A percentile compares a stretch with the other conserved stretches of the same genome.
Conservation (phyloP, 2,113 vertebrate genomes). For the Artemisiospiza belli region DNA sequence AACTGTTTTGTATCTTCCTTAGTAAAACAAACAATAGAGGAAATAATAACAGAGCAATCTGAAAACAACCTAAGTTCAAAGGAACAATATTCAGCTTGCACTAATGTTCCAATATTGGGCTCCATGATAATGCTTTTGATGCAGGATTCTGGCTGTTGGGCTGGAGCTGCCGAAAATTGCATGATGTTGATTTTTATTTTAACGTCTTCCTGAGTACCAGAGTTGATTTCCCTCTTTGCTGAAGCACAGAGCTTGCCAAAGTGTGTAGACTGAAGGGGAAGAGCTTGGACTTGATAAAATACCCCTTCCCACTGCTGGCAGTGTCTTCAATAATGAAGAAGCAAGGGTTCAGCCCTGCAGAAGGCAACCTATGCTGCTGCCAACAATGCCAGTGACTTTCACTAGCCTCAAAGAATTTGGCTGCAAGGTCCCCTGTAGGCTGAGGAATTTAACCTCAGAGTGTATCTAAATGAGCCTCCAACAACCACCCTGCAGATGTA, state of each 20-base stretch:
- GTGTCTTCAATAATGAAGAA: background rate
- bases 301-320: background rate
- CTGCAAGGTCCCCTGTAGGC: background rate
- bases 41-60: background rate
- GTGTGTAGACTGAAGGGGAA: background rate
- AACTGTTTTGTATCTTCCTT: background rate
- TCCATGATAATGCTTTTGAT: background rate
- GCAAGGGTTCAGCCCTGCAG: background rate
- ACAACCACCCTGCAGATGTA: accelerated
- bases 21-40: background rate
- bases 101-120: background rate
- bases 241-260: background rate
- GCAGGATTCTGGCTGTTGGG: background rate
- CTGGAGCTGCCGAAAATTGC: background rate
- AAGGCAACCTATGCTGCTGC: background rate
- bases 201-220: background rate
- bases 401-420: background rate
- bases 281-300: background rate
- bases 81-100: background rate
- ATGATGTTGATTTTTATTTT: background rate
- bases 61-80: background rate
- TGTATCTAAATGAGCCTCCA: background rate
- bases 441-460: background rate
- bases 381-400: background rate
- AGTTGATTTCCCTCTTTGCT: background rate